Conservation (phyloP, 2,797 vertebrate genomes). For the Myotis findleyi region DNA sequence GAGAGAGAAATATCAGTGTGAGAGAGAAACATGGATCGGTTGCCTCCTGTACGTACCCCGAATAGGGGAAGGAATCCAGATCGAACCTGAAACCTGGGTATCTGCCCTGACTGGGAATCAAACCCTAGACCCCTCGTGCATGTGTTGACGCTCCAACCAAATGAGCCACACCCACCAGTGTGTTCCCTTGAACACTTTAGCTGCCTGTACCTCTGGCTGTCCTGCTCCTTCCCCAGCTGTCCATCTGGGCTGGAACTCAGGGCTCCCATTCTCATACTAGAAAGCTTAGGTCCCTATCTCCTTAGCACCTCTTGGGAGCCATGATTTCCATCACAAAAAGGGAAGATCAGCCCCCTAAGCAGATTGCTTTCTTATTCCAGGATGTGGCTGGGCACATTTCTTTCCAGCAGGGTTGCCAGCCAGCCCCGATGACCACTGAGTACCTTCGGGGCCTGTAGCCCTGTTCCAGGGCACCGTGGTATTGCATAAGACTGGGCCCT, state of each 20-base stretch:
- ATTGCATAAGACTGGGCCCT: not conserved
- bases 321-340: not conserved
- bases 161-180: not conserved
- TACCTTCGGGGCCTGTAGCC: too few relatives aligned
- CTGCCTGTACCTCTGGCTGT: not conserved
- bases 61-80: not conserved
- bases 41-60: not conserved
- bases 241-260: not conserved
- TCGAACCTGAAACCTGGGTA: not conserved
- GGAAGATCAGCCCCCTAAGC: not conserved
- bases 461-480: not conserved
- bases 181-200: not conserved
- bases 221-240: not conserved
- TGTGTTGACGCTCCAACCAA: not conserved
- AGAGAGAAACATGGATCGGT: not conserved
- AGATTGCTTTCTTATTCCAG: not conserved
- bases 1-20: not conserved
- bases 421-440: not conserved
- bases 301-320: not conserved
- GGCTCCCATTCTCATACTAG: not conserved
- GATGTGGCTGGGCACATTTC: not conserved
- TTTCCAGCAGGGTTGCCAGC: not conserved
- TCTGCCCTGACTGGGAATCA: not conserved
- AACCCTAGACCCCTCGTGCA: not conserved
- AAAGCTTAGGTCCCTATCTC: not conserved